Conservation (phyloP, 2,797 vertebrate genomes). For the Gadopsis marmoratus region DNA sequence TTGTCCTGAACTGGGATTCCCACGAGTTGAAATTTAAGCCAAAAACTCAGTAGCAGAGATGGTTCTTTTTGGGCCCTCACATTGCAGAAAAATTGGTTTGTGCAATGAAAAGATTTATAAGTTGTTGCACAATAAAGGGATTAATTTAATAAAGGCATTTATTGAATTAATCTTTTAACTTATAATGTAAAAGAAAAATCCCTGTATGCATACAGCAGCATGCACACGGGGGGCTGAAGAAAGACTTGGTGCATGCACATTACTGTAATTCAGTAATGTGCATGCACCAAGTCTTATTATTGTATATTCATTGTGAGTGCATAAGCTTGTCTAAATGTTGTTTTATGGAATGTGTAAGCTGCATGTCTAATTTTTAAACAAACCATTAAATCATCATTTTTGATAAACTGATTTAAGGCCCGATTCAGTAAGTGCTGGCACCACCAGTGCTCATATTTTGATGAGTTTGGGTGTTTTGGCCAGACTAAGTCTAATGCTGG, state of each 20-base stretch:
- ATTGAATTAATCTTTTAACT: too few relatives aligned
- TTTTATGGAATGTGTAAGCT: slow-evolving; percentile 16
- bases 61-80: not conserved
- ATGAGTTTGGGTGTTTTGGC: not conserved
- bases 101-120: not conserved
- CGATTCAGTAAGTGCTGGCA: not conserved
- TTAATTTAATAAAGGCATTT: too few relatives aligned
- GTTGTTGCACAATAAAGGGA: not conserved
- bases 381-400: slow-evolving; percentile 33
- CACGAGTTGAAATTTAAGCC: not conserved
- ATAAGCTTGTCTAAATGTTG: slow-evolving; percentile 1
- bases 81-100: not conserved
- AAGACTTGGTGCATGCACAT: not conserved
- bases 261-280: not conserved
- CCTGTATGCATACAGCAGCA: not conserved
- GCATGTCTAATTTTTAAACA: slow-evolving; percentile 20
- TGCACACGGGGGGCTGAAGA: not conserved
- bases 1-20: not conserved
- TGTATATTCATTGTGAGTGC: slow-evolving; percentile 6
- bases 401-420: not conserved
- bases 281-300: slow-evolving; percentile 37
- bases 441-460: not conserved
- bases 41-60: not conserved
- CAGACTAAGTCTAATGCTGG: not conserved
- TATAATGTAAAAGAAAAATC: not conserved